Conservation (phyloP, 2,888 invertebrate genomes). For the Neoitamus cyanurus region DNA sequence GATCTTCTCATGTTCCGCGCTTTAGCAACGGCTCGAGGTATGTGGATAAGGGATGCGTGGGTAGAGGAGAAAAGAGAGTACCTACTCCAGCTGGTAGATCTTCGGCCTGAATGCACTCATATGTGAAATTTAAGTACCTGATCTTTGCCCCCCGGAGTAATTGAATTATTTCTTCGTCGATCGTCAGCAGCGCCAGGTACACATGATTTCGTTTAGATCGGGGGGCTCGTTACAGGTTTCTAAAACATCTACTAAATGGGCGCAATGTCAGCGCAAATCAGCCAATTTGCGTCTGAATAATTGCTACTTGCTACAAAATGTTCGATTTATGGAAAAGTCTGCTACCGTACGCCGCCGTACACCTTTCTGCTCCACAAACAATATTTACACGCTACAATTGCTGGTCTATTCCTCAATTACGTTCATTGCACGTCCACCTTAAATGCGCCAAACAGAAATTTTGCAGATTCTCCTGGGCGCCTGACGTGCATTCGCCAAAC, state of each 20-base stretch:
- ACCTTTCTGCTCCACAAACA: too few species aligned
- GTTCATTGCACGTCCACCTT: background rate
- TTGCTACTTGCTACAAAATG: background rate
- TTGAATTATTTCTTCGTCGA: constrained; percentile 1
- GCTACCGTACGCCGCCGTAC: too few species aligned
- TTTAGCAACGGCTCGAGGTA: too few species aligned
- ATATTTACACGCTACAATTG: background rate
- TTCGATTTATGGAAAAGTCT: background rate
- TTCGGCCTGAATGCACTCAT: constrained; percentile 13
- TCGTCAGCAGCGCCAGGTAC: background rate
- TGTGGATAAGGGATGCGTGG: background rate
- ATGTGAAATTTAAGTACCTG: constrained; percentile 28
- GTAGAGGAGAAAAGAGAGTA: background rate
- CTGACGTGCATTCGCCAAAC: background rate
- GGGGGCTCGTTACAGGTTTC: background rate
- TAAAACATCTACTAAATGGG: too few species aligned
- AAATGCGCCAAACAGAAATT: background rate
- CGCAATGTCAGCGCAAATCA: background rate
- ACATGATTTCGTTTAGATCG: background rate
- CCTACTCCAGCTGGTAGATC: background rate
- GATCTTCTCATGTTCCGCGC: constrained; percentile 23
- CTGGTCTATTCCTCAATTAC: background rate
- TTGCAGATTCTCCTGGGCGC: background rate
- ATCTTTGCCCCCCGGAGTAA: constrained; percentile 4
- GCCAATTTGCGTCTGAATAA: too few species aligned